Conservation (phyloP, 2,113 vertebrate genomes). For the Gavia stellata region DNA sequence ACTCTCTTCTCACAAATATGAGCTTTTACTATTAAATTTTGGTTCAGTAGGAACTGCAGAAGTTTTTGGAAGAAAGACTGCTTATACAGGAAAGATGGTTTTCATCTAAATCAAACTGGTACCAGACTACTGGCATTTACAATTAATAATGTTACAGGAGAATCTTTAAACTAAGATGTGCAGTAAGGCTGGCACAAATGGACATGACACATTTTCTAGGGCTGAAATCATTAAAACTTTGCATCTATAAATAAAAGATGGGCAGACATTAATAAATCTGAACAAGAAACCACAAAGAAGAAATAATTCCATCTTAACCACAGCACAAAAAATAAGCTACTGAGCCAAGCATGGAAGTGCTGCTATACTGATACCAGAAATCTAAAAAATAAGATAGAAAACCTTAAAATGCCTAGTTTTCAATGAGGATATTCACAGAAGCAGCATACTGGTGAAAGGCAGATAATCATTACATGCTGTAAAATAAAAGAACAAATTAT, state of each 20-base stretch:
- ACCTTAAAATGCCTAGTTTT: background rate
- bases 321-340: background rate
- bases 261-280: slow-evolving; percentile 11
- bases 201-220: background rate
- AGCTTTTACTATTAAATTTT: background rate
- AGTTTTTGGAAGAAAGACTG: background rate
- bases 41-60: background rate
- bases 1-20: background rate
- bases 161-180: background rate
- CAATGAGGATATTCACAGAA: background rate
- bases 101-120: background rate
- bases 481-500: slow-evolving; percentile 10
- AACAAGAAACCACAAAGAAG: background rate
- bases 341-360: background rate
- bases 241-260: slow-evolving; percentile 52
- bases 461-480: background rate
- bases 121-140: background rate
- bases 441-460: background rate
- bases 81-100: background rate
- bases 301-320: slow-evolving; percentile 6
- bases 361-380: background rate
- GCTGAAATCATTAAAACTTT: slow-evolving; percentile 36
- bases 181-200: background rate
- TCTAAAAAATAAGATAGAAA: background rate
- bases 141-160: background rate